These are phyloP conservation scores for Gambusia yucatana DNA, from an alignment of 2,797 vertebrate genomes.

Conservation along the genomic window DNA sequence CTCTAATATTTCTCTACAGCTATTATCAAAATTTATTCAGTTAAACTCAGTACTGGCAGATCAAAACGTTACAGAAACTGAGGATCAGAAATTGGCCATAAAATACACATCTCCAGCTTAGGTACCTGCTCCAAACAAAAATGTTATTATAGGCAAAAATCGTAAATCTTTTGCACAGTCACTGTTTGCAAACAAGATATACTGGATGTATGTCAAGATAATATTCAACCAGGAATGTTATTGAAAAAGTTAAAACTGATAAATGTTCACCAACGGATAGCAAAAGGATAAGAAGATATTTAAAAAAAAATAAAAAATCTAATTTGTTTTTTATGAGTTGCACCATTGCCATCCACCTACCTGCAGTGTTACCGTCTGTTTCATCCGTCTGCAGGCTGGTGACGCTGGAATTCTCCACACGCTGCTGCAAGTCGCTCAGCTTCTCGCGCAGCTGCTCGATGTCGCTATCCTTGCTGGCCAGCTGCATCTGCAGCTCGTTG, in stretches of 20 bases:
- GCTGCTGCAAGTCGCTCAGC: conserved; percentile 90
- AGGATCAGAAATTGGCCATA: not conserved
- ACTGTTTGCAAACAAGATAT: not conserved
- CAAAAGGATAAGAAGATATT: not conserved
- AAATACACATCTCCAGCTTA: not conserved
- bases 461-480: conserved; percentile 98
- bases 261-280: not conserved
- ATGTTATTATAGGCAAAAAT: not conserved
- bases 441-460: conserved; percentile 95
- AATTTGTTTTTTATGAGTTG: not conserved
- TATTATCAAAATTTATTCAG: not conserved
- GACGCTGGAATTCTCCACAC: conserved; percentile 94
- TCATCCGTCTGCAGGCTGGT: conserved; percentile 94
- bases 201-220: not conserved
- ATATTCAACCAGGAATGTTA: not conserved
- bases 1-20: not conserved
- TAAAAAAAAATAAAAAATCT: not conserved
- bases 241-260: not conserved
- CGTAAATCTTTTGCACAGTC: too few species aligned
- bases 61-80: not conserved
- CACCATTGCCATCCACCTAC: conserved; percentile 67
- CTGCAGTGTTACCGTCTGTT: conserved; percentile 91
- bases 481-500: conserved; percentile 97
- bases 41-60: not conserved
- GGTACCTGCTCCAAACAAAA: not conserved